Evolutionary conservation across 1,140 invertebrate genomes (phyloP).

Genomic region (Drosophila pallidifrons): DNA sequence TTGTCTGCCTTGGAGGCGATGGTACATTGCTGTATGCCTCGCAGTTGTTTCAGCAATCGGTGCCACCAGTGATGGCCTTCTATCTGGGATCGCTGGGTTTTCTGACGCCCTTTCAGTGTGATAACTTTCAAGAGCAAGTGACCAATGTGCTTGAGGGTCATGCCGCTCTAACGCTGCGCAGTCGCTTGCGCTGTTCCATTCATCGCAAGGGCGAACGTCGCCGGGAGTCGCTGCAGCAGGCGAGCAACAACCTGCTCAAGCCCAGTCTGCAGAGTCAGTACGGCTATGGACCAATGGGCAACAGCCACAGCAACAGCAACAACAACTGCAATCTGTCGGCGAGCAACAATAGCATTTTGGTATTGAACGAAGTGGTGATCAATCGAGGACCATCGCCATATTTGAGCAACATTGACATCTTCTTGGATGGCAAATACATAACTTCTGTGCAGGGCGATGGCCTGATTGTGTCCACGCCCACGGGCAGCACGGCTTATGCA

Average conservation of each 20-base stretch:
- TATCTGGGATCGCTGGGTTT: constrained; percentile 98
- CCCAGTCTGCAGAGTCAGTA: constrained; percentile 35
- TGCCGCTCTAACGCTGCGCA: constrained; percentile 94
- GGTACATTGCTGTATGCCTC: constrained; percentile 98
- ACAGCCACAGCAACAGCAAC: constrained; percentile 13
- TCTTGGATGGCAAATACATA: constrained; percentile 97
- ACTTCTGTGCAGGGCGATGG: constrained; percentile 98
- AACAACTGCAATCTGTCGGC: constrained; percentile 28
- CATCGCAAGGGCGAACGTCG: constrained; percentile 88
- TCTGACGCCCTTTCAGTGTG: constrained; percentile 97
- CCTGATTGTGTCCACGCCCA: constrained; percentile 97
- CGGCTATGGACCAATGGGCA: constrained; percentile 32
- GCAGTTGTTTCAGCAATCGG: constrained; percentile 97
- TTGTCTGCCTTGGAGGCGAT: constrained; percentile 97
- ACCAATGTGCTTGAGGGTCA: constrained; percentile 96
- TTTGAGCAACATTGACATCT: constrained; percentile 97
- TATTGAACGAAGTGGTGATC: constrained; percentile 98
- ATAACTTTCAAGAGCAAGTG: constrained; percentile 97
- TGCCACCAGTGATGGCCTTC: constrained; percentile 98
- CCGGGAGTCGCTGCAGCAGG: constrained; percentile 59
- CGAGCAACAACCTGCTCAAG: constrained; percentile 40
- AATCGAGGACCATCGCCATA: constrained; percentile 97
- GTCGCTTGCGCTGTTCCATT: constrained; percentile 94
- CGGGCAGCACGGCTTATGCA: constrained; percentile 98
- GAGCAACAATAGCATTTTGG: constrained; percentile 84